Evolutionary conservation across 2,888 invertebrate genomes (phyloP), one percentile per base, ranked within the genome.

Genomic region (Zeuzera pyrina): DNA sequence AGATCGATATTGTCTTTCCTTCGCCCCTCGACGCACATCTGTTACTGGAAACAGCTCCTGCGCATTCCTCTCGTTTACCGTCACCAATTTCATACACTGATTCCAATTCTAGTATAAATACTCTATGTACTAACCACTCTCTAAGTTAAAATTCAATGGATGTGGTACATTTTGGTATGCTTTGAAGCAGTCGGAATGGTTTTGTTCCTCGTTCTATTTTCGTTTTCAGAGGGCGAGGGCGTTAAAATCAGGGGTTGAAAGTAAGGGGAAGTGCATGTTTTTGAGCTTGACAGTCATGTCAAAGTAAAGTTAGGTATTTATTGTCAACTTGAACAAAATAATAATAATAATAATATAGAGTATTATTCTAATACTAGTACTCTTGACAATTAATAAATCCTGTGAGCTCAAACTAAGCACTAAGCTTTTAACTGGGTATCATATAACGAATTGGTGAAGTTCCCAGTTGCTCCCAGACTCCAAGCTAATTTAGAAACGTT

Each of bases 1-100:
- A 61, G 65, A 72, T 76, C 74, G 71, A 77, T 76, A 73, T 72
- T 76, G 74, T 74, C 70, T 72, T 69, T 65, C 40, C 33, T 56
- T 59, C 65, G 47, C 67, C 66, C 67, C 57, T 49, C 35, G 37
- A 47, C 39, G 52, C 58, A 65, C 73, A 76, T 76, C 74, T 76
- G 76, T 63, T 70, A 35, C 30, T 30, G 12, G 13, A 13, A 25
- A 12, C 25, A 12, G 25, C 13, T 25, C 25, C 25, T 3, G 25
- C 25, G 25, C 25, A 25, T 12, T 10, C 5, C 12, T 12, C 7
- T 12, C 8, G 12, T 25, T 13, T 3, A 10, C 2, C 25, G 25
- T 2, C 25, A 13, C 25, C 25, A 25, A 12, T 25, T 25, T 25
- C 12, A 12, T 6, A 8, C 12, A 12, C 12, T 12, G 5, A 3